Conservation (phyloP, 2,888 invertebrate species). For the Pristionchus entomophagus region DNA sequence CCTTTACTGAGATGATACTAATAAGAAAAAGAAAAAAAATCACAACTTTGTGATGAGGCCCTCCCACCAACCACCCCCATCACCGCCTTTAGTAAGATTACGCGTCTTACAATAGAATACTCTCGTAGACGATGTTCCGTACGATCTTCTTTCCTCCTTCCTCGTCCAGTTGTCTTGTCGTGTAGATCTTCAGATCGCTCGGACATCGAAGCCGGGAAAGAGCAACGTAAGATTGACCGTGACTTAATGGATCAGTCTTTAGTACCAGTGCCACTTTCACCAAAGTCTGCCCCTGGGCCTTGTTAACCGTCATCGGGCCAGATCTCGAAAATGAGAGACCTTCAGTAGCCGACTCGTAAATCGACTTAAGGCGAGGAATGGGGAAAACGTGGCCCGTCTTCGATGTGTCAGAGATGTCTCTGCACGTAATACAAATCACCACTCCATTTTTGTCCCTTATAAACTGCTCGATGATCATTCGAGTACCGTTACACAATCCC, state of each 20-base stretch:
- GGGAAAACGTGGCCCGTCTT: too few relatives aligned
- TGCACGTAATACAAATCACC: background rate
- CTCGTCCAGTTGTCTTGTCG: background rate
- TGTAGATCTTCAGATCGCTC: slow-evolving; percentile 24
- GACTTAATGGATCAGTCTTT: slow-evolving; percentile 49
- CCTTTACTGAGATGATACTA: too few relatives aligned
- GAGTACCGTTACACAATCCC: slow-evolving; percentile 60
- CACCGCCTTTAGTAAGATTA: too few relatives aligned
- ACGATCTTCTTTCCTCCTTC: background rate
- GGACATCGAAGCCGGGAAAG: slow-evolving; percentile 52
- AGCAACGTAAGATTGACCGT: slow-evolving; percentile 62
- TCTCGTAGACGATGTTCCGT: background rate
- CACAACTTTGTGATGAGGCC: too few relatives aligned
- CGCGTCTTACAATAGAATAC: background rate
- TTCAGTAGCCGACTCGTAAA: too few relatives aligned
- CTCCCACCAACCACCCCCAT: too few relatives aligned
- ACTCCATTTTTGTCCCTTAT: slow-evolving; percentile 1
- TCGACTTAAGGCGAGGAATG: too few relatives aligned
- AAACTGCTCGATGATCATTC: slow-evolving; percentile 51
- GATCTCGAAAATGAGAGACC: too few relatives aligned
- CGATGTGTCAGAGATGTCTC: too few relatives aligned
- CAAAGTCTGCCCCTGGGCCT: slow-evolving; percentile 13
- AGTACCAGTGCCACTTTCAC: background rate
- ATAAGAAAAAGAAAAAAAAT: too few relatives aligned
- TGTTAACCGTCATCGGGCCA: slow-evolving; percentile 41